Conservation (phyloP, 1,140 invertebrate genomes). For the Drosophila ambigua region DNA sequence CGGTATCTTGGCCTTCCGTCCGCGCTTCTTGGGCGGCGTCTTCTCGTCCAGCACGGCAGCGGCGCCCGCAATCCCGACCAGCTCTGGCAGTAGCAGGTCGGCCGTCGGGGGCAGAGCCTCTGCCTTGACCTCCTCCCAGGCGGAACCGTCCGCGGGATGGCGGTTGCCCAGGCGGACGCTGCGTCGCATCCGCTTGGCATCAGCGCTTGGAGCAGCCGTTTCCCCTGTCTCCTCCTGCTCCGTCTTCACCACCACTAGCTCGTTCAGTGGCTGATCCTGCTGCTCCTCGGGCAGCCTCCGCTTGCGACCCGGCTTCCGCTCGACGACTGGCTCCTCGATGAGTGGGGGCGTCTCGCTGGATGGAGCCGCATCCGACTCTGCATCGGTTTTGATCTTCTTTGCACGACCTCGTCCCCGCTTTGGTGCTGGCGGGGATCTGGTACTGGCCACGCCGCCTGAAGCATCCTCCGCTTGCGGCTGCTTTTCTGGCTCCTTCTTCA, state of each 20-base stretch:
- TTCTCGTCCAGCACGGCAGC: constrained; percentile 60
- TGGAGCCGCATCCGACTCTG: constrained; percentile 18
- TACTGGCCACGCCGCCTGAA: constrained; percentile 3
- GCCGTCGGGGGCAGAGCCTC: constrained; percentile 21
- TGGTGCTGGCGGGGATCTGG: constrained; percentile 23
- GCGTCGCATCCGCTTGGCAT: constrained; percentile 61
- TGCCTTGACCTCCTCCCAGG: constrained; percentile 56
- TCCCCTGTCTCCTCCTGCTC: constrained; percentile 48
- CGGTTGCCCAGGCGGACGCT: constrained; percentile 77
- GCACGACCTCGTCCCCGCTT: constrained; percentile 76
- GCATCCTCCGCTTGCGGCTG: background rate
- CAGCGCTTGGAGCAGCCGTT: constrained; percentile 14
- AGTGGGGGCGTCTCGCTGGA: constrained; percentile 3
- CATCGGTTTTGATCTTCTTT: constrained; percentile 64
- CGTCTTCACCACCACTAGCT: constrained; percentile 51
- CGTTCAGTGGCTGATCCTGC: constrained; percentile 1
- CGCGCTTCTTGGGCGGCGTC: constrained; percentile 79
- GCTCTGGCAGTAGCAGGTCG: background rate
- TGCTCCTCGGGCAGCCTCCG: constrained; percentile 60
- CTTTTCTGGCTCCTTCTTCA: constrained; percentile 66
- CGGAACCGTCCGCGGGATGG: constrained; percentile 30
- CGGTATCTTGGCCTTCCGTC: constrained; percentile 74
- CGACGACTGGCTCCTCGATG: constrained; percentile 37
- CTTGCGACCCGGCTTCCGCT: constrained; percentile 66
- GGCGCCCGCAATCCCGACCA: background rate